phyloP scores from a whole-genome alignment of 2,888 invertebrate species.

The Drosophila fulvimacula region DNA sequence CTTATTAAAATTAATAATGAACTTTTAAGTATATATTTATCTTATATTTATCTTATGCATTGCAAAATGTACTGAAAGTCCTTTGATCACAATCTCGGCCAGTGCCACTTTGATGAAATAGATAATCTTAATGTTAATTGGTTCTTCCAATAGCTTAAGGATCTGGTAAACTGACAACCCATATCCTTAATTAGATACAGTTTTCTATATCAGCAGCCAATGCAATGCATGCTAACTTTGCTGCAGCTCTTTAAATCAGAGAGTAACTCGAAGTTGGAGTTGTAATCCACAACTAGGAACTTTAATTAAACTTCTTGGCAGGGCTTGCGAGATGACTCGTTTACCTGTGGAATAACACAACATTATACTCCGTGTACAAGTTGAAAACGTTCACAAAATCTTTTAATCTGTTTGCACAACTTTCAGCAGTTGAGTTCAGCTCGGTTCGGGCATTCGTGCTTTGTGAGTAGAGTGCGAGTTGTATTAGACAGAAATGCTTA shows the following conservation, averaged over 20 bases:
- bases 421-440: constrained; percentile 21
- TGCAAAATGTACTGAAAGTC: neutral
- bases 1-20: too few species aligned
- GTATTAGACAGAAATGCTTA: constrained; percentile 45
- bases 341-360: constrained; percentile 46
- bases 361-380: constrained; percentile 22
- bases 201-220: neutral
- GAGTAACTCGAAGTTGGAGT: constrained; percentile 2
- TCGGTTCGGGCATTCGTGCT: constrained; percentile 4
- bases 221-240: neutral
- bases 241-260: neutral
- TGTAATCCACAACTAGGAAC: constrained; percentile 29
- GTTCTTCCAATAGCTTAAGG: neutral
- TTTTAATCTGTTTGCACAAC: constrained; percentile 54
- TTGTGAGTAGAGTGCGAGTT: constrained; percentile 12
- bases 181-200: constrained; percentile 2
- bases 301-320: constrained; percentile 51
- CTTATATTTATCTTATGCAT: neutral
- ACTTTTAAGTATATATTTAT: too few species aligned
- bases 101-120: neutral
- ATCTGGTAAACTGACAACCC: neutral
- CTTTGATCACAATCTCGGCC: neutral
- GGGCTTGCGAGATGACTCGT: constrained; percentile 21
- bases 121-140: neutral
- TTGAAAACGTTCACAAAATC: constrained; percentile 37